phyloP scores from a whole-genome alignment of 2,113 vertebrate species.

The Cettia cetti region DNA sequence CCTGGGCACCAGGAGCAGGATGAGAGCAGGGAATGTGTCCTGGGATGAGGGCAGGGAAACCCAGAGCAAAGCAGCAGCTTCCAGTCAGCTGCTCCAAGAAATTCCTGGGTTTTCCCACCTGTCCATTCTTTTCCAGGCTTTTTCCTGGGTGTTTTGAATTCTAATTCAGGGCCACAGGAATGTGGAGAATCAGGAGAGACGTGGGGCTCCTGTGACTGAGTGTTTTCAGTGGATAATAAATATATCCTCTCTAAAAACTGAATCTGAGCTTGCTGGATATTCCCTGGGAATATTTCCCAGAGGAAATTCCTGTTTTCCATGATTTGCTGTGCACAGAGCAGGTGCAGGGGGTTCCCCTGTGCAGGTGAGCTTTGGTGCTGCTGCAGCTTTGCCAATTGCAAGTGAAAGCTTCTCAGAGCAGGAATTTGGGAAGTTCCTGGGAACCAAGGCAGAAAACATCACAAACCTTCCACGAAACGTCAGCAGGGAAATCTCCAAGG shows the following conservation, averaged over 20 bases:
- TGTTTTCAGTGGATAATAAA: neutral
- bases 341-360: neutral
- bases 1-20: neutral
- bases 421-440: neutral
- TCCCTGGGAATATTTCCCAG: neutral
- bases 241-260: fast-evolving
- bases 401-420: neutral
- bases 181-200: neutral
- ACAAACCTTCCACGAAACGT: neutral
- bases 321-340: fast-evolving
- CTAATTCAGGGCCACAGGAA: fast-evolving
- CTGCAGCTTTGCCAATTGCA: neutral
- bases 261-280: neutral
- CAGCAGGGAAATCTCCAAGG: neutral
- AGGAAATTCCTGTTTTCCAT: neutral
- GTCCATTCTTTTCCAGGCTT: neutral
- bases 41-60: neutral
- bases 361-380: neutral
- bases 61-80: neutral
- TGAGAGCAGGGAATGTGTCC: neutral
- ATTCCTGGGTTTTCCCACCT: neutral
- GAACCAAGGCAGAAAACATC: neutral
- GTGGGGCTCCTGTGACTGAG: neutral
- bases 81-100: neutral
- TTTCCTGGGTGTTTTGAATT: neutral